Conservation (phyloP, 1,140 invertebrate species). For the Bombus pascuorum region DNA sequence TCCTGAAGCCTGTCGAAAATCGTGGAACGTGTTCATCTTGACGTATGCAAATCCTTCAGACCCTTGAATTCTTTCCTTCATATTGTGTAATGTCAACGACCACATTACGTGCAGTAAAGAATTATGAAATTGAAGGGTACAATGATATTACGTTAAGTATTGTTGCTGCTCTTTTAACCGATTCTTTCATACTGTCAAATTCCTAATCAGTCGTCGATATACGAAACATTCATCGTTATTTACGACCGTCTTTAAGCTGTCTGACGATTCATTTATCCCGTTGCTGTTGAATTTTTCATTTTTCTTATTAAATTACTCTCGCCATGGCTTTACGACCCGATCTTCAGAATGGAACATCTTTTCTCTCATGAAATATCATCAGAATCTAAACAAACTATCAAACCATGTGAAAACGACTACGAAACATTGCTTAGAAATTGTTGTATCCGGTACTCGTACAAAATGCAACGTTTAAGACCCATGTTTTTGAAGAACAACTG, state of each 20-base stretch:
- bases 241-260: too few relatives aligned
- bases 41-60: background rate
- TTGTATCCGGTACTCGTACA: too few relatives aligned
- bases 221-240: too few relatives aligned
- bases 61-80: background rate
- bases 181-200: background rate
- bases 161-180: too few relatives aligned
- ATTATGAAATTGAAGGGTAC: background rate
- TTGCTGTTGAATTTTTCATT: background rate
- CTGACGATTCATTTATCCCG: background rate
- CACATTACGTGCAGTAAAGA: background rate
- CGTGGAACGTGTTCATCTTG: background rate
- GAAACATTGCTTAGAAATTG: too few relatives aligned
- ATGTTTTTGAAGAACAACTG: too few relatives aligned
- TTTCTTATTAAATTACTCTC: background rate
- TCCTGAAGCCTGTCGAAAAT: slow-evolving; percentile 34
- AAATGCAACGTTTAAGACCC: too few relatives aligned
- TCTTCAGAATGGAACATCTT: too few relatives aligned
- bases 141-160: background rate
- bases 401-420: too few relatives aligned
- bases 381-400: background rate
- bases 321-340: too few relatives aligned
- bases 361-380: background rate
- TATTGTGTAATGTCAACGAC: background rate
- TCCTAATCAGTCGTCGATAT: too few relatives aligned